These are phyloP conservation scores for Papilio protenor DNA, from an alignment of 2,888 invertebrate species.

Conservation along the genomic window DNA sequence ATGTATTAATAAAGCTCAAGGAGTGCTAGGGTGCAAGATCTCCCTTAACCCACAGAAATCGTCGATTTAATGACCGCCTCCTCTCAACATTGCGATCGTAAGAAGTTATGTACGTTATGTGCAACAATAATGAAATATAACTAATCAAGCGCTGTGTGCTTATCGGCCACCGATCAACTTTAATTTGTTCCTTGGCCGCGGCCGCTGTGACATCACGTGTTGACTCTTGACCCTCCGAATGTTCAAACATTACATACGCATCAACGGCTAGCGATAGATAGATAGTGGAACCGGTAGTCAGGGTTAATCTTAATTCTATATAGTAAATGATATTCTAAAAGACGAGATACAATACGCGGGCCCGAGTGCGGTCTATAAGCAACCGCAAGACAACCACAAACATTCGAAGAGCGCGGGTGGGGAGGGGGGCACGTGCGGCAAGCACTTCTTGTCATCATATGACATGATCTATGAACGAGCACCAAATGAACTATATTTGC, in stretches of 20 bases:
- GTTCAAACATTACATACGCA: background rate
- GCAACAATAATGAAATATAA: background rate
- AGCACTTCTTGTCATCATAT: no score
- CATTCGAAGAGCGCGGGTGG: no score
- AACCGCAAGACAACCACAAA: background rate
- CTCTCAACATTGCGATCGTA: background rate
- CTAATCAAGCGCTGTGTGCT: background rate
- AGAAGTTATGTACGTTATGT: background rate
- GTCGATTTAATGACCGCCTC: background rate
- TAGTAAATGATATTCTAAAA: background rate
- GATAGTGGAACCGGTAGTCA: background rate
- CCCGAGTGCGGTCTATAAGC: background rate
- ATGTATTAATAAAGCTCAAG: background rate
- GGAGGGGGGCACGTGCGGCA: no score
- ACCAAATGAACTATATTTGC: background rate
- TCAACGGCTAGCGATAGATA: background rate
- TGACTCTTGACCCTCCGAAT: conserved; percentile 19
- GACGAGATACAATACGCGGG: background rate
- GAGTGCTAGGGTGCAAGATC: background rate
- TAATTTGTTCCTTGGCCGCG: background rate
- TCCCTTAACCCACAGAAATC: background rate
- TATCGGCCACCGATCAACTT: background rate
- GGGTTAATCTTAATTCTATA: background rate
- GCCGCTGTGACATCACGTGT: background rate
- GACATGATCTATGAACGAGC: background rate